A percentile compares a stretch with the other conserved stretches of the same genome.
Conservation (phyloP, 2,888 invertebrate species). For the Augiades crinisus region DNA sequence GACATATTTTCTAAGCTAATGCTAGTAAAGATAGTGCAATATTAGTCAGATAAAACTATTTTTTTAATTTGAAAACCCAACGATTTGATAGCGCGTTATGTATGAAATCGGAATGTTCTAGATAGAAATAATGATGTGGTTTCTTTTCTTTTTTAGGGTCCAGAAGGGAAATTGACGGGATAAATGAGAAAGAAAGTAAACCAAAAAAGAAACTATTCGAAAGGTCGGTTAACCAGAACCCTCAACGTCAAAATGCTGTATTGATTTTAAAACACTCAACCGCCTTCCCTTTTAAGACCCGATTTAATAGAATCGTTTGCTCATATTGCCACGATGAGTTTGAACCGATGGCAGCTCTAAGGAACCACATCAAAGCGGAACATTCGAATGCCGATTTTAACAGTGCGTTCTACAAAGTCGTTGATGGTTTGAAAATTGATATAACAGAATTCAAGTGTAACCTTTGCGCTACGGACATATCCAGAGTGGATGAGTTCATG, state of each 20-base stretch:
- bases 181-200: conserved; percentile 62
- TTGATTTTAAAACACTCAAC: conserved; percentile 66
- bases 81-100: conserved; percentile 25
- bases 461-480: conserved; percentile 53
- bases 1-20: no score
- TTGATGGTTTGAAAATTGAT: conserved; percentile 68
- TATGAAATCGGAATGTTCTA: conserved; percentile 39
- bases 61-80: no score
- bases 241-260: conserved; percentile 72
- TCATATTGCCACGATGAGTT: conserved; percentile 74
- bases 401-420: conserved; percentile 72
- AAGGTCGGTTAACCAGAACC: conserved; percentile 74
- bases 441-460: conserved; percentile 67
- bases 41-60: no score
- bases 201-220: conserved; percentile 74
- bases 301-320: conserved; percentile 71
- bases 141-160: conserved; percentile 76
- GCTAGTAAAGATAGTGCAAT: no score
- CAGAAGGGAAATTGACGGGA: conserved; percentile 63
- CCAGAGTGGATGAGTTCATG: conserved; percentile 62
- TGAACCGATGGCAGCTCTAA: conserved; percentile 62
- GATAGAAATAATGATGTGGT: conserved; percentile 64
- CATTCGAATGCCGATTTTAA: conserved; percentile 66
- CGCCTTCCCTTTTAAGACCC: conserved; percentile 71
- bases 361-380: conserved; percentile 59